Base-by-base conservation (phyloP, 2,888 invertebrate genomes). In the Argyresthia goedartella region DNA sequence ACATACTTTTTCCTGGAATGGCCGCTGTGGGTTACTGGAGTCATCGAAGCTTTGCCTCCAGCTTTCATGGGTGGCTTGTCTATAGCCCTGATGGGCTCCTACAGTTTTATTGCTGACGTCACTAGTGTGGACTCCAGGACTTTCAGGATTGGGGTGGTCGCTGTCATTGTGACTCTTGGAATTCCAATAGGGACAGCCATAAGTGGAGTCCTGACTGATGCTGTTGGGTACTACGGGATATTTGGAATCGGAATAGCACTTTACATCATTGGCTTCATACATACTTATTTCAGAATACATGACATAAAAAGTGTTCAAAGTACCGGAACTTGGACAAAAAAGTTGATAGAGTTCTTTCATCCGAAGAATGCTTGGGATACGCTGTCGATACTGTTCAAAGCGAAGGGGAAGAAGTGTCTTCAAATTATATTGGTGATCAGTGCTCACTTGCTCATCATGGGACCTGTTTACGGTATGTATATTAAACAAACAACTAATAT, bases 31-130 rank as follows among this genome's bases (percentile, higher is more conserved):
- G 68, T 74, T 0, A 88, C 86, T 46, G 89, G 81, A 3, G 65
- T 89, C 47, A 80, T 88, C 50, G 89, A 90, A 73, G 79, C 82
- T 2, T 59, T 90, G 0, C 79, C 90, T 1, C 81, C 88, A 1
- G 88, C 90, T 0, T 70, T 91, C 35, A 86, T 88, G 25, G 91
- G 91, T 34, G 90, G 90, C 16, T 74, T 81, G 54, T 81, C 89
- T 9, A 80, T 88, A 36, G 87, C 88, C 52, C 66, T 89, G 42
- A 87, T 89, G 81, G 89, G 89, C 1, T 76, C 90, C 47, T 88
- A 89, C 66, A 89, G 89, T 57, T 91, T 89, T 59, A 78, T 92
- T 7, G 88, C 90, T 16, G 89, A 90, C 59, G 81, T 90, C 8
- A 89, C 90, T 43, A 78, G 88, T 0, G 53, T 88, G 16, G 89